Conservation (phyloP, 2,888 invertebrate species). For the Yponomeuta cagnagella region DNA sequence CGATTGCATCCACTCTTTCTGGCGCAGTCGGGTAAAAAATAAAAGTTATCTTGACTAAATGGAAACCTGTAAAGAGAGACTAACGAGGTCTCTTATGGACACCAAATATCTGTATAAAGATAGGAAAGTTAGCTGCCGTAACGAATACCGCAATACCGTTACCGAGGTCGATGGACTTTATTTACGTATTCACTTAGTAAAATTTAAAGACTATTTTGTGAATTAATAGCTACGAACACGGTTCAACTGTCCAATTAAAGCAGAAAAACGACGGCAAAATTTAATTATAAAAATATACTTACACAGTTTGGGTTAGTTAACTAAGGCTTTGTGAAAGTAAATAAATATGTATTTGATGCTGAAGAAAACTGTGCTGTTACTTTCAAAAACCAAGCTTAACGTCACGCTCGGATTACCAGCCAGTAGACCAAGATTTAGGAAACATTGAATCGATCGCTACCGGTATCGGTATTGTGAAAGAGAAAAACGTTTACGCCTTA, state of each 20-base stretch:
- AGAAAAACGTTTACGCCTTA: background rate
- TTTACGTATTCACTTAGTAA: constrained; percentile 11
- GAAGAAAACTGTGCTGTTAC: background rate
- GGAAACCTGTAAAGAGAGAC: background rate
- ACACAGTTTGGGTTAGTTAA: background rate
- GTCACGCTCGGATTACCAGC: background rate
- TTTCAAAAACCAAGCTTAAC: background rate
- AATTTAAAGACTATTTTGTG: background rate
- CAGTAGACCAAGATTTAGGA: background rate
- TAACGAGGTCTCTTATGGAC: background rate
- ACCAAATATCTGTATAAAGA: constrained; percentile 7
- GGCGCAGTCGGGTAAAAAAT: background rate
- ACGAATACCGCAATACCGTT: constrained; percentile 56
- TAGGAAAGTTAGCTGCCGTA: constrained; percentile 30
- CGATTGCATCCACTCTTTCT: too few species aligned
- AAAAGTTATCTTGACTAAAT: background rate
- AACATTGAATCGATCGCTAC: background rate
- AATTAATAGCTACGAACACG: background rate
- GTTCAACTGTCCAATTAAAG: background rate
- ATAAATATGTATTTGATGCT: background rate
- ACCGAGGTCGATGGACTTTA: constrained; percentile 49
- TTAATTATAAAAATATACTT: background rate
- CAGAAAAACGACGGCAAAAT: background rate
- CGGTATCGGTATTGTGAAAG: background rate
- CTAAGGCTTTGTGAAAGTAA: constrained; percentile 2